Evolutionary conservation across 2,797 vertebrate species (phyloP), one percentile per base, ranked within the genome.

Genomic region (Phrynocephalus forsythii): DNA sequence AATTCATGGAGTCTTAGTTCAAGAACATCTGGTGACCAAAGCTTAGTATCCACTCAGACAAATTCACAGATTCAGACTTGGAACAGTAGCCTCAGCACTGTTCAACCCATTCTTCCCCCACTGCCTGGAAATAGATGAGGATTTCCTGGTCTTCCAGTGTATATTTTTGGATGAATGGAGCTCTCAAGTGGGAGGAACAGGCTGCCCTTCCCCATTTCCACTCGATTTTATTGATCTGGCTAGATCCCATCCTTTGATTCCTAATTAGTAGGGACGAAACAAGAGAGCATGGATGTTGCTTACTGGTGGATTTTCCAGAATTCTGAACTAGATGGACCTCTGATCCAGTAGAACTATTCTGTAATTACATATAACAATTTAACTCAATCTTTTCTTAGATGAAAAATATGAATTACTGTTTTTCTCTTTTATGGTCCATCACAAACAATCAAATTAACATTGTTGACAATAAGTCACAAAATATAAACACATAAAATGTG

Each of bases 351-450:
- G 15, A 15, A 13, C 22, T 52, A 5, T 87, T 79, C 13, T 28
- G 30, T 38, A 38, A 28, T 52, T 68, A 2, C 26, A 28, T 68
- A 30, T 67, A 26, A 52, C 22, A 86, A 38, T 87, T 67, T 79
- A 48, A 63, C 89, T 92, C 86, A 86, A 85, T 63, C 0, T 88
- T 90, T 86, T 87, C 81, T 88, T 89, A 82, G 38, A 71, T 85
- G 1, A 92, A 76, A 26, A 89, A 71, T 89, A 90, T 50, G 85
- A 87, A 89, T 86, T 6, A 67, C 92, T 50, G 82, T 76, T 91
- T 94, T 89, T 94, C 91, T 91, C 92, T 95, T 94, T 91, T 91
- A 38, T 95, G 94, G 87, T 93, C 97, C 96, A 95, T 90, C 94
- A 96, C 96, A 95, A 96, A 97, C 0, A 56, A 80, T 1, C 97